phyloP scores from a whole-genome alignment of 2,888 invertebrate species.

The Balanococcus diminutus region DNA sequence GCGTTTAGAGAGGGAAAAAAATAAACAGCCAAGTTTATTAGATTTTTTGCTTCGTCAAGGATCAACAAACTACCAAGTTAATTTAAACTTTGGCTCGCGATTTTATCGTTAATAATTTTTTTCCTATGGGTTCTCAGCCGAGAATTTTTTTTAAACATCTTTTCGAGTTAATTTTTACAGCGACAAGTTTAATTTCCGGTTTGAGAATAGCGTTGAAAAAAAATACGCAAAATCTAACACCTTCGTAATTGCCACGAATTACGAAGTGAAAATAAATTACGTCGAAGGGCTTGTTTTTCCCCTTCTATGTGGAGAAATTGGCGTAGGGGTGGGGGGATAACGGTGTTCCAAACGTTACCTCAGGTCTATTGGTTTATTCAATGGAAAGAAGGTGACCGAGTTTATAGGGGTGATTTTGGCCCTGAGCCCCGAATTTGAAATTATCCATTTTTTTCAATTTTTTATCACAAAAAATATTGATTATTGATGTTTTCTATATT shows the following conservation, averaged over 20 bases:
- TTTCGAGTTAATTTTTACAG: constrained; percentile 45
- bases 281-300: neutral
- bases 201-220: neutral
- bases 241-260: constrained; percentile 28
- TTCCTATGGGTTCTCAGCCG: neutral
- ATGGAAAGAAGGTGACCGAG: too few relatives aligned
- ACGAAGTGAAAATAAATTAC: constrained; percentile 29
- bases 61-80: neutral
- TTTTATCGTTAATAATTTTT: constrained; percentile 44
- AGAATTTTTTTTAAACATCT: constrained; percentile 37
- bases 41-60: neutral
- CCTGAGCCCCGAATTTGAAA: too few relatives aligned
- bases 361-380: too few relatives aligned
- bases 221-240: neutral
- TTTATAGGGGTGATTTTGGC: neutral
- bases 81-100: constrained; percentile 30
- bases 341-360: too few relatives aligned
- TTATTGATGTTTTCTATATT: too few relatives aligned
- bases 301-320: neutral
- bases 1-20: neutral
- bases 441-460: too few relatives aligned
- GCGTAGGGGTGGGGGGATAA: neutral
- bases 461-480: too few relatives aligned
- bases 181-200: constrained; percentile 50
- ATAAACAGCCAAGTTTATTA: constrained; percentile 21